These are phyloP conservation scores for Aspiorhynchus laticeps DNA, from an alignment of 2,113 vertebrate species.

Conservation along the genomic window DNA sequence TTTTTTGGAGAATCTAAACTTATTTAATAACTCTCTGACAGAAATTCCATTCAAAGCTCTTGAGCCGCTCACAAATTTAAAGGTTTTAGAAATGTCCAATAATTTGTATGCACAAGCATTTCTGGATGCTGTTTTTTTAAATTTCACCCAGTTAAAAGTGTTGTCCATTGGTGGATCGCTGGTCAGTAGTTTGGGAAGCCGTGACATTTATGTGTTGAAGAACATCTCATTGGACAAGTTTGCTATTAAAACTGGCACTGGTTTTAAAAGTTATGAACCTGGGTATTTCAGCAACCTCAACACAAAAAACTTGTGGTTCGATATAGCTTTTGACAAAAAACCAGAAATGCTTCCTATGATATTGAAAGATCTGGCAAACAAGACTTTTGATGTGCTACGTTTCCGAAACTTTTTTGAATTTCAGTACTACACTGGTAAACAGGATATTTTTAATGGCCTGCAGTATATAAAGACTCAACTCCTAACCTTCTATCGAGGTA, in stretches of 20 bases:
- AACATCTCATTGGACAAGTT: slow-evolving; percentile 71
- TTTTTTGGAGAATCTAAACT: slow-evolving; percentile 71
- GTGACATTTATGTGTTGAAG: slow-evolving; percentile 72
- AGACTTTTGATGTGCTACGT: slow-evolving; percentile 70
- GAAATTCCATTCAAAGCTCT: slow-evolving; percentile 74
- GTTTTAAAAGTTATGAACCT: slow-evolving; percentile 72
- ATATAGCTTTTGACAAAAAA: slow-evolving; percentile 76
- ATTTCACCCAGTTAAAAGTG: slow-evolving; percentile 64
- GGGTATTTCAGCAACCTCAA: slow-evolving; percentile 77
- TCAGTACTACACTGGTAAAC: slow-evolving; percentile 71
- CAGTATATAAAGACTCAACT: slow-evolving; percentile 58
- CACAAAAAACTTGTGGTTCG: slow-evolving; percentile 74
- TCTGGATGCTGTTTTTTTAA: slow-evolving; percentile 68
- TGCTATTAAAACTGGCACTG: slow-evolving; percentile 79
- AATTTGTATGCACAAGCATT: slow-evolving; percentile 74
- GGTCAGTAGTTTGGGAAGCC: slow-evolving; percentile 66
- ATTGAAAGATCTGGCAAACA: slow-evolving; percentile 76
- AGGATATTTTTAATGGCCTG: slow-evolving; percentile 77
- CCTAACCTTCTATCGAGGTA: slow-evolving; percentile 81
- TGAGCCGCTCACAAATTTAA: slow-evolving; percentile 67
- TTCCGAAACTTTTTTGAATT: slow-evolving; percentile 86
- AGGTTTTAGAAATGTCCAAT: slow-evolving; percentile 77
- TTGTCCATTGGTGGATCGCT: slow-evolving; percentile 79
- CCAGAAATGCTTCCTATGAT: slow-evolving; percentile 68
- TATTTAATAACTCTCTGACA: slow-evolving; percentile 83